Conservation (phyloP, 2,797 vertebrate species). For the Alauda arvensis region DNA sequence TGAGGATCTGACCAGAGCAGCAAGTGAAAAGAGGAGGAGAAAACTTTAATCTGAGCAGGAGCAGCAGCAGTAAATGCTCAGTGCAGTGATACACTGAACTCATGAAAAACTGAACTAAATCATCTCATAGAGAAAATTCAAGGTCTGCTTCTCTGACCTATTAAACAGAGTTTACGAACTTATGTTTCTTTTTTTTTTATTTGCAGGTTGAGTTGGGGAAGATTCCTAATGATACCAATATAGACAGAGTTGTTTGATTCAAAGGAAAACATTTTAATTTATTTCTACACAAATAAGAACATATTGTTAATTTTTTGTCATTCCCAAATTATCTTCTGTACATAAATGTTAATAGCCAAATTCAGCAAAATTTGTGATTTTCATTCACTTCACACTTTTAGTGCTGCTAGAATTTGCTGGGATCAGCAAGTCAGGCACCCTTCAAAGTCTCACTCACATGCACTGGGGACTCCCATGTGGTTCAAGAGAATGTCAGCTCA, state of each 20-base stretch:
- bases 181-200: neutral
- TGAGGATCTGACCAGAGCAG: neutral
- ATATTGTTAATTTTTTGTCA: accelerated
- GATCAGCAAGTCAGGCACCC: neutral
- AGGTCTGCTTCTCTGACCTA: neutral
- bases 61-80: neutral
- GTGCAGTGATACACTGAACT: neutral
- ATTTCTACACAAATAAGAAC: neutral
- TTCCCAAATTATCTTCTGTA: neutral
- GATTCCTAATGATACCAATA: neutral
- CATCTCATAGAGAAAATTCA: neutral
- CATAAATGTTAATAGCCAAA: neutral
- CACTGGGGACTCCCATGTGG: neutral
- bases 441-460: neutral
- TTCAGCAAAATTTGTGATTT: neutral
- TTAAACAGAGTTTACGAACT: neutral
- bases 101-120: neutral
- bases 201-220: neutral
- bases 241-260: neutral
- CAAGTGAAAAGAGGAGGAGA: neutral
- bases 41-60: neutral
- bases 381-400: neutral
- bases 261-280: neutral
- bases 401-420: neutral
- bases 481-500: neutral